Base-by-base conservation (phyloP, 2,888 invertebrate species). In the Trichacis sp. region DNA sequence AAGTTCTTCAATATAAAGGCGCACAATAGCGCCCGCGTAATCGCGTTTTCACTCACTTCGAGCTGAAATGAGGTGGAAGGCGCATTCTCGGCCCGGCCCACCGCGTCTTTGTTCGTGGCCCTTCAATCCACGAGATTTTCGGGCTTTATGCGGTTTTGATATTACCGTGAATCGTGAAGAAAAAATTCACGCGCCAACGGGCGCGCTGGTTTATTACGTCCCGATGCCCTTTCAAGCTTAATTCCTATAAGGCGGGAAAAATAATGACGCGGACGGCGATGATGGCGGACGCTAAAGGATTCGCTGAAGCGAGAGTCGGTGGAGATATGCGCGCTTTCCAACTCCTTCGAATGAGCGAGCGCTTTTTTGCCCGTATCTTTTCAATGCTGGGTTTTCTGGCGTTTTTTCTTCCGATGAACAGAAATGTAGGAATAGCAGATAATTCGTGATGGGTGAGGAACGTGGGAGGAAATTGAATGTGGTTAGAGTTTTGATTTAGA, bases 61-160 rank as follows among this genome's bases (percentile, higher is more conserved):
- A 70, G 73, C 74, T 79, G 81, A 82, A 83, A 83, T 83, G 83
- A 83, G 79, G 77, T 77, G 82, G 82, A 80, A 82, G 81, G 79
- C 81, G 77, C 80, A 77, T 73, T 77, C 75, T 71, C 68, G 56
- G 64, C 59, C 49, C 46, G 56, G 38, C 49, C 55, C 50, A 29
- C 48, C 29, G 71, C 19, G 70, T 33, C 68, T 63, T 73, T 73
- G 67, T 71, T 69, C 66, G 62, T 62, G 59, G 70, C 73, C 62
- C 70, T 61, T 43, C 40, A 40, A n/a, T 42, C 62, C 69, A 3
- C 64, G 55, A 29, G 68, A 66, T 62, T 71, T 14, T 69, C 64
- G 57, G 60, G 63, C 71, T 72, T 73, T 69, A 72, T 74, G 75
- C 71, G 77, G 77, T 77, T 78, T 74, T 75, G 74, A 77, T 79